Base-by-base conservation (phyloP, 1,140 invertebrate genomes). In the Cherax destructor region DNA sequence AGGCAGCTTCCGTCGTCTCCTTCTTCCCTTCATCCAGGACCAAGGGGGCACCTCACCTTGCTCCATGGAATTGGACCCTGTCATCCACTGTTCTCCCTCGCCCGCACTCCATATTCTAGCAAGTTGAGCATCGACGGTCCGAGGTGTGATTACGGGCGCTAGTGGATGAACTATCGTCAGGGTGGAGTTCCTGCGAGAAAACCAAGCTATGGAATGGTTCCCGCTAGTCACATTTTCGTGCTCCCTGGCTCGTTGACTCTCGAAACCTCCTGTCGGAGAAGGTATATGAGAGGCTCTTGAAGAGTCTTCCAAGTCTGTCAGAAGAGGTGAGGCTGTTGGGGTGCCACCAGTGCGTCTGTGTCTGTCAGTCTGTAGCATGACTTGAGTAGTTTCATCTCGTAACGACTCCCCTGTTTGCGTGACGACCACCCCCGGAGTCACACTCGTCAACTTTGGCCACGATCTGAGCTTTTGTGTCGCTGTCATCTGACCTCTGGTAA, bases 21-120 rank as follows among this genome's bases (percentile, higher is more conserved):
- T 74, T 21, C 84, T 86, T 50, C 84, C 72, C 24, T 86, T 86
- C 47, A 47, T 77, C 84, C 84, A 86, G 1, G 65, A 65, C 84
- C 84, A 86, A 10, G 84, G 84, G 13, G 84, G 84, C 1, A 49
- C 69, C 6, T 74, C 11, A 6, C 84, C 69, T n/a, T n/a, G 41
- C 4, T 18, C 84, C 5, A 50, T 76, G 11, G 61, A 30, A 11
- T 56, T 18, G 4, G 61, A 41, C 11, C 84, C 84, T 16, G n/a
- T 72, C n/a, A 52, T 76, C 84, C 84, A 86, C 49, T 86, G 72
- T 4, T 86, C 84, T 10, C 52, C 84, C 69, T 85, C 83, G 1
- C 84, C 84, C 5, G 84, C 84, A 47, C 72, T 86, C 84, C 84
- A 86, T 76, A 86, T 86, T n/a, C 84, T 86, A 10, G 84, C 84